Percentiles rank a stretch among this genome's conserved stretches.
phyloP scores from a whole-genome alignment of 2,113 vertebrate genomes.

The Danionella cerebrum region DNA sequence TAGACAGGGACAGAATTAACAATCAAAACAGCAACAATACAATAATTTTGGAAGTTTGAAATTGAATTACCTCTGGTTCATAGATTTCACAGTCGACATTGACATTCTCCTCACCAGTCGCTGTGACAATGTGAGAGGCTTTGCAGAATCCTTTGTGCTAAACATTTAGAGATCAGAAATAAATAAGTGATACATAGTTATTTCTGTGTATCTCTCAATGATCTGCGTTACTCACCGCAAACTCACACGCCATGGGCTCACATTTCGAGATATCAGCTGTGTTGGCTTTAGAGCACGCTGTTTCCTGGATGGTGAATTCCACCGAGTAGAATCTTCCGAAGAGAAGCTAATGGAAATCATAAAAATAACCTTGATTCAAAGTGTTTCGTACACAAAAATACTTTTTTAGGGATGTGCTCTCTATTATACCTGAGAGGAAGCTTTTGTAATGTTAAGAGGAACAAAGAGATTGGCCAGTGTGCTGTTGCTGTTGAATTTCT shows the following conservation, averaged over 20 bases:
- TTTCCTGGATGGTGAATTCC: constrained; percentile 69
- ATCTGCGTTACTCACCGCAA: constrained; percentile 56
- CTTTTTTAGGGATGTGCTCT: no score
- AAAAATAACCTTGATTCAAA: no score
- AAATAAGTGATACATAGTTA: no score
- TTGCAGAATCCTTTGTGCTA: constrained; percentile 69
- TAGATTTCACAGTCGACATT: constrained; percentile 55
- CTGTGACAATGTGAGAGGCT: neutral
- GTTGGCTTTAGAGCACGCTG: constrained; percentile 43
- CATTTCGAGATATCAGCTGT: constrained; percentile 37
- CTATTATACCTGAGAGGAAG: constrained; percentile 35
- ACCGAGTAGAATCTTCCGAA: constrained; percentile 32
- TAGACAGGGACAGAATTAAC: no score
- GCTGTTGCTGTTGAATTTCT: constrained; percentile 58
- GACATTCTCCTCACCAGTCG: rapidly evolving
- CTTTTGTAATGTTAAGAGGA: constrained; percentile 46
- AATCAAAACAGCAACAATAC: no score
- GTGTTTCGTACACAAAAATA: no score
- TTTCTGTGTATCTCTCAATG: neutral
- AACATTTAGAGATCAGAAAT: constrained; percentile 3
- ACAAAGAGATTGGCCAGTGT: constrained; percentile 47
- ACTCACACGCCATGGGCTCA: constrained; percentile 58
- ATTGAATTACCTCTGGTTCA: constrained; percentile 66
- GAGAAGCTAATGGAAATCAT: constrained; percentile 42
- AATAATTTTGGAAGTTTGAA: no score